Conservation (phyloP, 1,140 invertebrate species). For the Drosophila chauvacae region DNA sequence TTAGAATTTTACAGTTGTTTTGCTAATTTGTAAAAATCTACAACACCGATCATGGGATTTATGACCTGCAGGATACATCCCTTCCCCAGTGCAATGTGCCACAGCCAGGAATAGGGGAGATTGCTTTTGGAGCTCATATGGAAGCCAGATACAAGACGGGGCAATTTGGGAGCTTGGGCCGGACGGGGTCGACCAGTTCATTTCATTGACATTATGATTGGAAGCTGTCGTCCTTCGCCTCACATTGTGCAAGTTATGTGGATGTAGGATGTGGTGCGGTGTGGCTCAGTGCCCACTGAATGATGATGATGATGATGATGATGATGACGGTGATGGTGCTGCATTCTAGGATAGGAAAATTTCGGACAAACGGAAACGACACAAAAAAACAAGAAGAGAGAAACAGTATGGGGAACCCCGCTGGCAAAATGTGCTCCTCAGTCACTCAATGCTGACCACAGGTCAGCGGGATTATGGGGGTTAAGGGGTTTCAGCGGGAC, state of each 20-base stretch:
- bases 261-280: constrained; percentile 21
- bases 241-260: constrained; percentile 52
- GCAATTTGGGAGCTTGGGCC: neutral
- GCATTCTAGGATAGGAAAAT: constrained; percentile 58
- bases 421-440: constrained; percentile 6
- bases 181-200: constrained; percentile 14
- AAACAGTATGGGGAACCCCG: constrained; percentile 8
- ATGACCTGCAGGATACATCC: neutral
- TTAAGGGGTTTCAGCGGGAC: constrained; percentile 6
- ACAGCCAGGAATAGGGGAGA: neutral
- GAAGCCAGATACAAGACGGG: constrained; percentile 9
- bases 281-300: constrained; percentile 32
- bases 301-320: constrained; percentile 12
- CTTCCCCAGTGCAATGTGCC: constrained; percentile 20
- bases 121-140: constrained; percentile 33
- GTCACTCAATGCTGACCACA: constrained; percentile 55
- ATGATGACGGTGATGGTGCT: constrained; percentile 10
- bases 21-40: neutral
- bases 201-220: constrained; percentile 79
- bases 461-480: constrained; percentile 40
- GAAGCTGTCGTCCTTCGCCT: constrained; percentile 51
- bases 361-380: constrained; percentile 65
- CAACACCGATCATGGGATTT: neutral
- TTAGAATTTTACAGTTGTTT: neutral
- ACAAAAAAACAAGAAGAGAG: neutral